Evolutionary conservation across 2,797 vertebrate species (phyloP).

Genomic region (Huso huso): DNA sequence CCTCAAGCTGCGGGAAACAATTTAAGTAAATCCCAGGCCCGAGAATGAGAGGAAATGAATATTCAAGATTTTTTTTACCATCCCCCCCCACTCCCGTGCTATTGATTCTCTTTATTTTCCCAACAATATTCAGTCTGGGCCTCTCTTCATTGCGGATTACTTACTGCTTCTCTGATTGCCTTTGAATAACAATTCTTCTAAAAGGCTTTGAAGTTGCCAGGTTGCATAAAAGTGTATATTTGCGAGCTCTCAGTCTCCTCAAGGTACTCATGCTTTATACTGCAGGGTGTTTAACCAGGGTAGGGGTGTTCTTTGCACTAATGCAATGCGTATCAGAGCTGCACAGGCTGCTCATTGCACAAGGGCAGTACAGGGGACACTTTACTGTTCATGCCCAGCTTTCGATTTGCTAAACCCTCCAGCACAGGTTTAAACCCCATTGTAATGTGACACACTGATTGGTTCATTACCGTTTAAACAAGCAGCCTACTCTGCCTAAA

Average conservation of each 20-base stretch:
- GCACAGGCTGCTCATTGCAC: no score
- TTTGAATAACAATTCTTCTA: constrained; percentile 56
- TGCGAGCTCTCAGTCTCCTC: constrained; percentile 25
- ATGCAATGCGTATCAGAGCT: no score
- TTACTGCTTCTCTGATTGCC: constrained; percentile 58
- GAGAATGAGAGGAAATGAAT: constrained; percentile 64
- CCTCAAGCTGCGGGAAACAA: constrained; percentile 33
- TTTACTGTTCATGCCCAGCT: no score
- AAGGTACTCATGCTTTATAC: constrained; percentile 15
- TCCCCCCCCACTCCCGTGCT: constrained; percentile 38
- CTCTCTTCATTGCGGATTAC: constrained; percentile 54
- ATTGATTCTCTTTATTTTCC: constrained; percentile 73
- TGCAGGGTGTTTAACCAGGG: no score
- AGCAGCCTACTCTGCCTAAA: no score
- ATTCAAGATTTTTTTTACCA: constrained; percentile 51
- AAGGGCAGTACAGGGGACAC: no score
- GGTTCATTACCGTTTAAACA: no score
- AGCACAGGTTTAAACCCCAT: no score
- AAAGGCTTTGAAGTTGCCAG: constrained; percentile 40
- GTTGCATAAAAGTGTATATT: constrained; percentile 24
- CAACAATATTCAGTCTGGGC: constrained; percentile 67
- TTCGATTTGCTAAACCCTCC: no score
- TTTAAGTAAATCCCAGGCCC: constrained; percentile 52
- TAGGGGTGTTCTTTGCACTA: no score
- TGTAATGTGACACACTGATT: no score